These are phyloP conservation scores for Diaperis boleti DNA, from an alignment of 2,888 invertebrate species.

Conservation along the genomic window DNA sequence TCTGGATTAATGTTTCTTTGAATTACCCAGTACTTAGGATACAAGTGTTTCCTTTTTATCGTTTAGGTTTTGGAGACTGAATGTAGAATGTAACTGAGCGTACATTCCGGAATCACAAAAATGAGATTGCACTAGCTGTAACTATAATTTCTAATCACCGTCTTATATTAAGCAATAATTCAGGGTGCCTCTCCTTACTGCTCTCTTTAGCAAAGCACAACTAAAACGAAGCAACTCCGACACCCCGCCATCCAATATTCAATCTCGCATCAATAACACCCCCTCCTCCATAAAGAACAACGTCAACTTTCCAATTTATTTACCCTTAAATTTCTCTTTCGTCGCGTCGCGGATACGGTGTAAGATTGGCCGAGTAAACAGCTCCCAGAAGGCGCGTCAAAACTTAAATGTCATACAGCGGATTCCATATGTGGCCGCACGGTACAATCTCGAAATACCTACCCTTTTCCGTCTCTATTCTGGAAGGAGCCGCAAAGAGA, in stretches of 20 bases:
- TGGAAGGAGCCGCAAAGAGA: neutral
- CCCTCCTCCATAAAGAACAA: conserved; percentile 56
- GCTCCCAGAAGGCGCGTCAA: conserved; percentile 64
- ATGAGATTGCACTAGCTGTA: no score
- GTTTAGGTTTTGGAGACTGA: no score
- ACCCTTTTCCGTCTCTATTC: neutral
- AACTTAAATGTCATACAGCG: conserved; percentile 63
- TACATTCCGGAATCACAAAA: no score
- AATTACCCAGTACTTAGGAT: no score
- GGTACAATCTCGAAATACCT: neutral
- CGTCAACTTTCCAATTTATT: conserved; percentile 62
- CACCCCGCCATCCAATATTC: conserved; percentile 10
- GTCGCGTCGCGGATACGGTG: conserved; percentile 56
- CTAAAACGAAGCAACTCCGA: neutral
- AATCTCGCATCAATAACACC: conserved; percentile 45
- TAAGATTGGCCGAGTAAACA: conserved; percentile 64
- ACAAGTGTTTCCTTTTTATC: no score
- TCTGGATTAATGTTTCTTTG: no score
- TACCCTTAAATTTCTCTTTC: conserved; percentile 61
- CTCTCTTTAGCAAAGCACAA: neutral
- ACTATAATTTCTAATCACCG: no score
- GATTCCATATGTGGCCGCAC: conserved; percentile 57
- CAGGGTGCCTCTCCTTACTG: no score
- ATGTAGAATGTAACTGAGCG: no score
- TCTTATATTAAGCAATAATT: no score